phyloP scores from a whole-genome alignment of 2,113 vertebrate genomes.

The Prinia subflava region DNA sequence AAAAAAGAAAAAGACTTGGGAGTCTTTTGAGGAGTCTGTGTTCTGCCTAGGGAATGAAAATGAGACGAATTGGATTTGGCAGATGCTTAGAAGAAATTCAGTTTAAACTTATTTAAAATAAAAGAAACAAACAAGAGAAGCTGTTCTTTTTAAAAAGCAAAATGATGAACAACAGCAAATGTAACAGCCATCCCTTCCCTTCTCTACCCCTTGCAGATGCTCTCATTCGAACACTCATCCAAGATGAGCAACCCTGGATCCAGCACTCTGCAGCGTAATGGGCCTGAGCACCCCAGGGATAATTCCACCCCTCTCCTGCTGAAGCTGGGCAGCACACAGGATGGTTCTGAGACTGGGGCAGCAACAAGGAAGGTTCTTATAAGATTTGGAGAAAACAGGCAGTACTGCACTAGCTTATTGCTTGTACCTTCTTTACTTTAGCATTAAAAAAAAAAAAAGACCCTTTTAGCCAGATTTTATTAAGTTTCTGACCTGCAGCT shows the following conservation, averaged over 20 bases:
- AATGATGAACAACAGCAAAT: neutral
- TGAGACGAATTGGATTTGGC: neutral
- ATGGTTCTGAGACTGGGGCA: neutral
- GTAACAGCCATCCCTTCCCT: accelerated
- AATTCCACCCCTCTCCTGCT: neutral
- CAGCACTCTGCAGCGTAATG: accelerated
- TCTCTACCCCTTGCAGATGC: neutral
- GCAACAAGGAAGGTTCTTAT: neutral
- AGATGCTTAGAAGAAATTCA: neutral
- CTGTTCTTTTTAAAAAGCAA: neutral
- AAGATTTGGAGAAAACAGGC: neutral
- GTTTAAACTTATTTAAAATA: neutral
- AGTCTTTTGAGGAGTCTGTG: neutral
- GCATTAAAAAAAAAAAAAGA: too few species aligned
- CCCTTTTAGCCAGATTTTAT: neutral
- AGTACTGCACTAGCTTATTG: neutral
- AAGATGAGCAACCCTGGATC: neutral
- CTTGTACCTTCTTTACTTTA: neutral
- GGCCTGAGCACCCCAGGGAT: accelerated
- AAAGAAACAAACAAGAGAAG: neutral
- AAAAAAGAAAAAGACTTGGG: neutral
- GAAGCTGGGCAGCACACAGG: neutral
- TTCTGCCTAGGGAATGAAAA: neutral
- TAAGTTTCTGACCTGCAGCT: neutral
- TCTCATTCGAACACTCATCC: accelerated